Evolutionary conservation across 2,888 invertebrate species (phyloP), one percentile per base, ranked within the genome.

Genomic region (Rhingia rostrata): DNA sequence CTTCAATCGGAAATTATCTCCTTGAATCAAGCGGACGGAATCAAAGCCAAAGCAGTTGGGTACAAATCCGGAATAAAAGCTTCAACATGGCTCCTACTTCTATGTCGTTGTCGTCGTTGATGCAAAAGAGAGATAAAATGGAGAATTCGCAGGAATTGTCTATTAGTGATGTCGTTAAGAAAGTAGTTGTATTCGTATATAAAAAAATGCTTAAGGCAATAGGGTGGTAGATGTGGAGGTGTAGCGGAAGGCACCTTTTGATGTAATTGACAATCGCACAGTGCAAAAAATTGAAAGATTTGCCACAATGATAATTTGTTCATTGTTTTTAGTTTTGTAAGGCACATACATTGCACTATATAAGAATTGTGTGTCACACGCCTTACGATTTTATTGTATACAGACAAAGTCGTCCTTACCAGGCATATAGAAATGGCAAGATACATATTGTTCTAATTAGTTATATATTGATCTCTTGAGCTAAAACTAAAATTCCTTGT

Each of bases 1-100:
- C 69, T 63, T 70, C 66, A 75, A 84, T 74, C 80, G 84, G 84
- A 84, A 84, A 80, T 84, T 84, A 84, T 80, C 64, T 84, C 66
- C 56, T 39, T 54, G n/a, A 69, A 70, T n/a, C 41, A 47, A 64
- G 56, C 64, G 60, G 70, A 66, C 70, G 70, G 69, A 61, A 70
- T 61, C 69, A 60, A 53, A 74, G 64, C 51, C 61, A 72, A 72
- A 67, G 61, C 39, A 67, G 61, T 73, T 37, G 43, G 22, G 69
- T 79, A 69, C 67, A 73, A 70, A 47, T 79, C 60, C 56, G 67
- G 73, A 60, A 79, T 74, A 79, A 79, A 74, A 69, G 60, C 63
- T 53, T 84, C 74, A 54, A 64, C 63, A 60, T 64, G 51, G 6
- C 66, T 69, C 30, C 41, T 47, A 37, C 54, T 35, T 39, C 22